Percentiles rank a stretch among this genome's conserved stretches.
Conservation (phyloP, 2,797 vertebrate genomes). For the Eidolon dupreanum region DNA sequence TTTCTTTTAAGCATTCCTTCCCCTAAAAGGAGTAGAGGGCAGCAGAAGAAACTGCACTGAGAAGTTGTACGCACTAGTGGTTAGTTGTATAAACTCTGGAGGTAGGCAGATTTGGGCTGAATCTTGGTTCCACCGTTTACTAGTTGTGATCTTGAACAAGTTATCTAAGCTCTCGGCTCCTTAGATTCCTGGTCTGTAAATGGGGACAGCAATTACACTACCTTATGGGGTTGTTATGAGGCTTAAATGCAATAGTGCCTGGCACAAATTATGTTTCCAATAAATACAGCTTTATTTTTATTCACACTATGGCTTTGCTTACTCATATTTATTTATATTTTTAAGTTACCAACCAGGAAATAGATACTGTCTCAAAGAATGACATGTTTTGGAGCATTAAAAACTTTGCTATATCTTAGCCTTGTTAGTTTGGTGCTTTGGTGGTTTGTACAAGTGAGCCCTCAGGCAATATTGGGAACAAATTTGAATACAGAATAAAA, state of each 20-base stretch:
- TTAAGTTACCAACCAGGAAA: background rate
- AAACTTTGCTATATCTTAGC: background rate
- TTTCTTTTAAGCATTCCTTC: background rate
- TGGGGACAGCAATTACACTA: background rate
- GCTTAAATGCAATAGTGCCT: conserved; percentile 18
- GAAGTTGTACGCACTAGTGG: background rate
- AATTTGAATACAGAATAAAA: conserved; percentile 27
- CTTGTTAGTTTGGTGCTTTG: background rate
- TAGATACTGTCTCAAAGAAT: background rate
- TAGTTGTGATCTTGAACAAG: background rate
- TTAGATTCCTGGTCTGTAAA: conserved; percentile 27
- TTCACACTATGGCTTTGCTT: background rate
- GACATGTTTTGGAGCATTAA: background rate
- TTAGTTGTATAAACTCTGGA: conserved; percentile 19
- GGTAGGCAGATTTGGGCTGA: background rate
- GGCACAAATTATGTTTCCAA: conserved; percentile 17
- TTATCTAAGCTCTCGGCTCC: background rate
- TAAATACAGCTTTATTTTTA: conserved; percentile 36
- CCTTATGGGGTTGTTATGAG: background rate
- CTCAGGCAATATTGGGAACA: background rate
- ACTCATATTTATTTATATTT: conserved; percentile 7
- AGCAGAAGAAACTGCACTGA: background rate
- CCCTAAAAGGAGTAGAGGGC: background rate
- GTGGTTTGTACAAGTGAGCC: background rate
- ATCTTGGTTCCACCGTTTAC: background rate